Conservation (phyloP, 35 echinoderm and acorn worm species). For the Ptychodera flava region DNA sequence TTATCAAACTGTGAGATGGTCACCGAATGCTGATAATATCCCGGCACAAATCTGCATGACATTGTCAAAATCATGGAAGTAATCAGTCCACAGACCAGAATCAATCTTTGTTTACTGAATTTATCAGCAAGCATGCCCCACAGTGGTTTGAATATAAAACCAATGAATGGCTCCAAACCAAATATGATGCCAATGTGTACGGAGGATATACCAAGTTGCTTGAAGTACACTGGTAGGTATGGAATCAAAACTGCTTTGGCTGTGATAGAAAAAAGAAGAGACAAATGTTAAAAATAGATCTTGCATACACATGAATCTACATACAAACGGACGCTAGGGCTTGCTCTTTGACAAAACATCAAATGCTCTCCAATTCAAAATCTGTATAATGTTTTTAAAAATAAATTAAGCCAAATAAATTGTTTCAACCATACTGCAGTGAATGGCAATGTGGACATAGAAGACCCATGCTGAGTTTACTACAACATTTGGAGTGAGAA, state of each 20-base stretch:
- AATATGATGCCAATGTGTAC: constrained; percentile 71
- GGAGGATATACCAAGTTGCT: constrained; percentile 48
- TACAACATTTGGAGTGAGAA: too few relatives aligned
- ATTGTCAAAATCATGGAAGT: constrained; percentile 42
- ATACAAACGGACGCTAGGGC: too few relatives aligned
- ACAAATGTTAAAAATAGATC: background rate
- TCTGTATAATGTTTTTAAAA: too few relatives aligned
- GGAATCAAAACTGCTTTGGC: constrained; percentile 65
- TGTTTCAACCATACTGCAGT: too few relatives aligned
- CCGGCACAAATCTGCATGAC: constrained; percentile 33
- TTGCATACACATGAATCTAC: too few relatives aligned
- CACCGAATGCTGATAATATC: background rate
- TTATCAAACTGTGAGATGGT: background rate
- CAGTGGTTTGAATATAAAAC: constrained; percentile 58
- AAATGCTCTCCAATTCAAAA: too few relatives aligned
- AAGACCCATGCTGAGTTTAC: too few relatives aligned
- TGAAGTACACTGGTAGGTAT: constrained; percentile 78
- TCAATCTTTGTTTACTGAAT: constrained; percentile 59
- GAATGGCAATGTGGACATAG: too few relatives aligned
- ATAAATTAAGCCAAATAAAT: too few relatives aligned
- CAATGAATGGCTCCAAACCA: constrained; percentile 69
- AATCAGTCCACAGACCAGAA: constrained; percentile 40
- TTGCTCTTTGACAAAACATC: too few relatives aligned
- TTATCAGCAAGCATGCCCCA: constrained; percentile 88
- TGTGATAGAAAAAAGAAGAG: constrained; percentile 22